Conservation (phyloP, 2,113 vertebrate species). For the Hystrix brachyura region DNA sequence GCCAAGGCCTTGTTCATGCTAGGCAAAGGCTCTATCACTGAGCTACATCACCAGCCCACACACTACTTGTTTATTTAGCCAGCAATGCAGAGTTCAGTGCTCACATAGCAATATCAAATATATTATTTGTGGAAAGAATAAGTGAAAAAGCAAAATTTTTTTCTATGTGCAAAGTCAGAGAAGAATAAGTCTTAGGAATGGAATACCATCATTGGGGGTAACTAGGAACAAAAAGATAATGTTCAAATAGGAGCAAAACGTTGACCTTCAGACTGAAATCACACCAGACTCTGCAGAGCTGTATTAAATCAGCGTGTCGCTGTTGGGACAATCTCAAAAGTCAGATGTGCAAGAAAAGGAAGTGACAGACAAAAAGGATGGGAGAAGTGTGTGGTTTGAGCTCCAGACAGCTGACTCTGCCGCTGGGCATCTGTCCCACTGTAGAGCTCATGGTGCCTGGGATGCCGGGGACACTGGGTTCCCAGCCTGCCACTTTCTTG, state of each 20-base stretch:
- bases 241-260: background rate
- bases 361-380: fast-evolving
- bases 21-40: background rate
- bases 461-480: background rate
- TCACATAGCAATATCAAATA: background rate
- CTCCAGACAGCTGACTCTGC: fast-evolving
- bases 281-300: background rate
- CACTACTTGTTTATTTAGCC: background rate
- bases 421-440: fast-evolving
- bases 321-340: background rate
- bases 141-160: background rate
- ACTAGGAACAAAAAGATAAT: background rate
- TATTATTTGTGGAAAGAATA: slow-evolving; percentile 1
- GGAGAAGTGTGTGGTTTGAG: background rate
- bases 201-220: background rate
- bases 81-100: background rate
- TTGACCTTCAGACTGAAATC: background rate
- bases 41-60: background rate
- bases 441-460: background rate
- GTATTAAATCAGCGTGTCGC: background rate
- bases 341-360: background rate
- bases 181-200: background rate
- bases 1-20: background rate
- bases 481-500: background rate
- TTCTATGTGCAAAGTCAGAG: background rate